These are phyloP conservation scores for Tholera decimalis DNA, from an alignment of 2,888 invertebrate genomes.

Conservation along the genomic window DNA sequence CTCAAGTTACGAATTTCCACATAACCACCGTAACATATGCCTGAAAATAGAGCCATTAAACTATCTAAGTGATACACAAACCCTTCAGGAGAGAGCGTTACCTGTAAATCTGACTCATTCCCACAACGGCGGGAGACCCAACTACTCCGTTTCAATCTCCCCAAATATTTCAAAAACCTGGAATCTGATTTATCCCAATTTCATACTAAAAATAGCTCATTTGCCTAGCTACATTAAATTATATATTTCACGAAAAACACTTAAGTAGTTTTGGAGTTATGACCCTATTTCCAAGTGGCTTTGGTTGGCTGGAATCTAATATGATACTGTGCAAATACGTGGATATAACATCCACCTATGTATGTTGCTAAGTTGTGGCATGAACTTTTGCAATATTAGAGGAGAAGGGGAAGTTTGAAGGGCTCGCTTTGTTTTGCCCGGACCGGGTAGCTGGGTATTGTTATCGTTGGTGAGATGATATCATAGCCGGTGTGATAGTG, in stretches of 20 bases:
- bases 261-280: constrained; percentile 51
- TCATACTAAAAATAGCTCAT: neutral
- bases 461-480: constrained; percentile 63
- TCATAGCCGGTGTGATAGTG: constrained; percentile 58
- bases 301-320: constrained; percentile 51
- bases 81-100: constrained; percentile 63
- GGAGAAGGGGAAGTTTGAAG: constrained; percentile 80
- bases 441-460: constrained; percentile 58
- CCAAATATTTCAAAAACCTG: constrained; percentile 31
- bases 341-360: constrained; percentile 63
- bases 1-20: constrained; percentile 41
- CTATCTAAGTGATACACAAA: constrained; percentile 60
- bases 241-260: constrained; percentile 22
- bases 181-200: neutral
- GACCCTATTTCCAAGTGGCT: constrained; percentile 44
- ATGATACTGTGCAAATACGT: constrained; percentile 66
- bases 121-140: constrained; percentile 53
- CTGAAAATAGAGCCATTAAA: constrained; percentile 59
- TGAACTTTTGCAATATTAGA: constrained; percentile 87
- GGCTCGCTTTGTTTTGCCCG: constrained; percentile 63
- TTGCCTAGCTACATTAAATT: neutral
- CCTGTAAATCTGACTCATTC: constrained; percentile 54
- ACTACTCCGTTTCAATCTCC: constrained; percentile 9
- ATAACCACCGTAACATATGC: constrained; percentile 44
- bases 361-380: constrained; percentile 75